phyloP scores from a whole-genome alignment of 1,140 invertebrate genomes.

The Trachymyrmex cornetzi region DNA sequence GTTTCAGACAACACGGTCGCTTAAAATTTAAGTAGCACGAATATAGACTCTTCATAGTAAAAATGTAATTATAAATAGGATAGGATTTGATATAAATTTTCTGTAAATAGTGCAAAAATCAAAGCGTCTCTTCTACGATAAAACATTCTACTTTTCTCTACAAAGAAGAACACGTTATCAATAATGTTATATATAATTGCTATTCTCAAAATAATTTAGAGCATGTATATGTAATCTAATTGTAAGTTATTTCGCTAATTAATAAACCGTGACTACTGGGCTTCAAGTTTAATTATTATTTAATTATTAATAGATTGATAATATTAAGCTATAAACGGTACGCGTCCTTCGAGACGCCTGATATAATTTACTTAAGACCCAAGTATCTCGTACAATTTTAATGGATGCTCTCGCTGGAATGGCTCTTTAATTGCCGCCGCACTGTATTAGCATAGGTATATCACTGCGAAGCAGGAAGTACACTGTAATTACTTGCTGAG shows the following conservation, averaged over 20 bases:
- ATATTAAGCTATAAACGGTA: constrained; percentile 20
- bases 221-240: background rate
- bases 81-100: too few species aligned
- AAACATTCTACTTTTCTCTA: background rate
- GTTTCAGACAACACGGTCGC: background rate
- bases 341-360: background rate
- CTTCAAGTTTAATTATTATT: constrained; percentile 16
- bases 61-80: background rate
- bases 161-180: background rate
- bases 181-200: background rate
- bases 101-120: background rate
- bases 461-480: constrained; percentile 59
- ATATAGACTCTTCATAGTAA: background rate
- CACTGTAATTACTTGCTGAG: constrained; percentile 62
- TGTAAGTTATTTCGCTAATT: background rate
- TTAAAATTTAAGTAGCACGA: background rate
- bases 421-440: constrained; percentile 52
- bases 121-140: background rate
- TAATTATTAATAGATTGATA: constrained; percentile 12
- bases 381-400: constrained; percentile 48
- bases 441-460: constrained; percentile 61
- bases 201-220: background rate
- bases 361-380: constrained; percentile 35
- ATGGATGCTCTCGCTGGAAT: constrained; percentile 43
- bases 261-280: background rate